Base-by-base conservation (phyloP, 2,113 vertebrate genomes). In the Scomber japonicus region DNA sequence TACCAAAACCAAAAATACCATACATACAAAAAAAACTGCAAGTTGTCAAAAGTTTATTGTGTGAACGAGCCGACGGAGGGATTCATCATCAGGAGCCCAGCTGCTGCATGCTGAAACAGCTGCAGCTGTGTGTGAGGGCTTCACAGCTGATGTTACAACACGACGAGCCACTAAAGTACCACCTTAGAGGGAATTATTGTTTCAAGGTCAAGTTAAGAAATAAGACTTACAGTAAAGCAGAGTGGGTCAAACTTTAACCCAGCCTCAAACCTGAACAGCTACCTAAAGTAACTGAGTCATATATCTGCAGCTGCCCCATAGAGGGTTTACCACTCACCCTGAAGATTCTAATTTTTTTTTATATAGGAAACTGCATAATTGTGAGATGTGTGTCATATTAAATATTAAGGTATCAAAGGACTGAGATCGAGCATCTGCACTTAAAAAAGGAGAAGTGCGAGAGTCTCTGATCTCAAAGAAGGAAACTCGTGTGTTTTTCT, bases 21-120 rank as follows among this genome's bases (percentile, higher is more conserved):
- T 27, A 27, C 3, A 24, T n/a, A 21, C 13, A 54, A 27, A 77
- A 72, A 66, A 78, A 72, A 45, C 60, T 44, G 48, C 17, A 14
- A 14, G 30, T 67, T 71, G 62, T 48, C 24, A 40, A 27, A 1
- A 15, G 63, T 64, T 21, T 64, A 72, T 45, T 74, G 63, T 66
- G 60, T 59, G 48, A 46, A 73, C 27, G 56, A 12, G 69, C 11
- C 14, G 30, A 40, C 19, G 21, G 10, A 55, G 19, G 40, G 66
- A 62, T 49, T 59, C 50, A 71, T 31, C 54, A 45, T 31, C 54
- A 45, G 14, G 44, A 44, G 62, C 16, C 55, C 79, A 62, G 65
- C 59, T 74, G 84, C 64, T 78, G 53, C 53, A 14, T 82, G 45
- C 66, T 66, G 64, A 75, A 78, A 82, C 70, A 86, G 80, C 65